A percentile compares a stretch with the other conserved stretches of the same genome.
Conservation (phyloP, 2,888 invertebrate genomes). For the Lamellibrachia satsuma region DNA sequence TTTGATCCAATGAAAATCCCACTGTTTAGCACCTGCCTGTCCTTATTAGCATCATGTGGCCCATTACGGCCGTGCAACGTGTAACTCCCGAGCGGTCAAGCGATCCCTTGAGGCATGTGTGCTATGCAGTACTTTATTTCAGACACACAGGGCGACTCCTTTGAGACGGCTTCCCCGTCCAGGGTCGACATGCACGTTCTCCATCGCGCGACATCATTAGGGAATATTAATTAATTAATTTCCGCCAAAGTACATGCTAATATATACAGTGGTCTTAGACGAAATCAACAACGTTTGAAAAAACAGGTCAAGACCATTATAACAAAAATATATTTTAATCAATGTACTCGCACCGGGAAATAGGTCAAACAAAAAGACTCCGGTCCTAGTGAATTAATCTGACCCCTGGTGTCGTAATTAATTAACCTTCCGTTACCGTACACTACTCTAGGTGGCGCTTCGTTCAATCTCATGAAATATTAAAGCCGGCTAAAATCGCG, state of each 20-base stretch:
- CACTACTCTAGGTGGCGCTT: not conserved
- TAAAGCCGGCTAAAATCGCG: not conserved
- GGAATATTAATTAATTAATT: not conserved
- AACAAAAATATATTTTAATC: not conserved
- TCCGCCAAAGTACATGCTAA: not conserved
- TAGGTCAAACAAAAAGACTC: not conserved
- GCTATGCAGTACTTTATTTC: not conserved
- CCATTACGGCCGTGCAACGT: not conserved
- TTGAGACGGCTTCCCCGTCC: not conserved
- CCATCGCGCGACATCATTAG: not conserved
- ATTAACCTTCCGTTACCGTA: not conserved
- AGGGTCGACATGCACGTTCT: not conserved
- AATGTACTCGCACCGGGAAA: not conserved
- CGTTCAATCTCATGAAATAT: constrained; percentile 6
- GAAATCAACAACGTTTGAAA: not conserved
- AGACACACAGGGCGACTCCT: not conserved
- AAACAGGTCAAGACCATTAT: not conserved
- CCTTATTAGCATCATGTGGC: not conserved
- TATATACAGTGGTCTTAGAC: not conserved
- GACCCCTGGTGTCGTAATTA: not conserved
- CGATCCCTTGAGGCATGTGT: not conserved
- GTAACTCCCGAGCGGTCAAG: not conserved
- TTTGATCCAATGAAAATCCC: not conserved
- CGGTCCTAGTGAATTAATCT: not conserved
- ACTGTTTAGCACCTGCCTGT: not conserved